A percentile compares a stretch with the other conserved stretches of the same genome.
Evolutionary conservation across 1,140 invertebrate genomes (phyloP).

Genomic region (Bombus waltoni): DNA sequence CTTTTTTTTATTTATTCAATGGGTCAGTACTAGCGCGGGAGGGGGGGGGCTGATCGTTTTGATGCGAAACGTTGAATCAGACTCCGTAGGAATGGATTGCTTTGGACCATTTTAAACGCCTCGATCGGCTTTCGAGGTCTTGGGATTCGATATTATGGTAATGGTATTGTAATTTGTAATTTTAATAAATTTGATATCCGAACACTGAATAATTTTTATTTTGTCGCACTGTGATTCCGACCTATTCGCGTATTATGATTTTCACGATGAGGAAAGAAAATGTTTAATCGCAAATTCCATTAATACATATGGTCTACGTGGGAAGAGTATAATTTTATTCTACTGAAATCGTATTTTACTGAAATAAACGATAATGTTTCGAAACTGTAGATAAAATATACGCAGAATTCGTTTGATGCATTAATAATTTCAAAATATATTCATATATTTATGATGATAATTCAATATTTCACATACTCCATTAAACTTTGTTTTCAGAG

Average conservation of each 20-base stretch:
- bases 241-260: too few relatives aligned
- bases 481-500: neutral
- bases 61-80: neutral
- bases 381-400: neutral
- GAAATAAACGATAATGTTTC: neutral
- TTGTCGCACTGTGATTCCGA: too few relatives aligned
- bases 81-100: neutral
- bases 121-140: too few relatives aligned
- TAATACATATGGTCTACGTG: too few relatives aligned
- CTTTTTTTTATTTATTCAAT: slow-evolving; percentile 20
- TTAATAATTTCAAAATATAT: neutral
- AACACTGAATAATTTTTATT: neutral
- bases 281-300: too few relatives aligned
- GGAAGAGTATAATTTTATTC: too few relatives aligned
- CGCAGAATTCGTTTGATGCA: neutral
- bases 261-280: too few relatives aligned
- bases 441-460: neutral
- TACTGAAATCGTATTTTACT: neutral
- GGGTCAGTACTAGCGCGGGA: neutral
- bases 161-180: neutral
- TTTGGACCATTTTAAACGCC: neutral
- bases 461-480: neutral
- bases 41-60: slow-evolving; percentile 3
- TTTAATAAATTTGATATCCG: neutral
- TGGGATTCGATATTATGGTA: neutral